phyloP scores from a whole-genome alignment of 2,888 invertebrate genomes.

The Sphinx pinastri region DNA sequence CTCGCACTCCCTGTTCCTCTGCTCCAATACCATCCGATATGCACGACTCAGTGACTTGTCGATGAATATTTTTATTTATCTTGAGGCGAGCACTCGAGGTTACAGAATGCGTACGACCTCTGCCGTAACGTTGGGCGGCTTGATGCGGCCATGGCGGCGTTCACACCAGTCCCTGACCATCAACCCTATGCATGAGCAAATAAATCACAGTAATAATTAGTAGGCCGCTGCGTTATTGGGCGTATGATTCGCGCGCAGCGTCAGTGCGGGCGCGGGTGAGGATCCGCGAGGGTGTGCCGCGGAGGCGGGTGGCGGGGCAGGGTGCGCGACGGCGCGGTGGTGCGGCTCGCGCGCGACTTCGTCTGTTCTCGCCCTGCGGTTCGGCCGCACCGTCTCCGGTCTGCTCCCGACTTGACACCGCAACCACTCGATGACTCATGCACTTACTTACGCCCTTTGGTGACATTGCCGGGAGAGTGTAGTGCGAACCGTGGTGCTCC shows the following conservation, averaged over 20 bases:
- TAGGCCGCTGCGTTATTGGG: constrained; percentile 78
- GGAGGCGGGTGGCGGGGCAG: constrained; percentile 47
- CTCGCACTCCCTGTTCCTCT: constrained; percentile 15
- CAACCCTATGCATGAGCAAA: constrained; percentile 72
- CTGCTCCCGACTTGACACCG: constrained; percentile 52
- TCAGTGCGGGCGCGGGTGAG: constrained; percentile 73
- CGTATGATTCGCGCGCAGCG: constrained; percentile 82
- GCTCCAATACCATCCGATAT: constrained; percentile 7
- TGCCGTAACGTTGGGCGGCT: constrained; percentile 37
- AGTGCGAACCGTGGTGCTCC: constrained; percentile 62
- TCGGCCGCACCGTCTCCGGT: constrained; percentile 56
- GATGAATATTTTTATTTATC: not conserved
- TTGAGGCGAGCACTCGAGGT: no score
- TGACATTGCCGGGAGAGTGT: constrained; percentile 60
- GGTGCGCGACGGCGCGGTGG: constrained; percentile 47
- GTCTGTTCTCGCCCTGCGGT: constrained; percentile 63
- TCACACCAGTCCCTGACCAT: constrained; percentile 61
- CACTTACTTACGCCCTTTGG: constrained; percentile 57
- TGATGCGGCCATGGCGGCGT: constrained; percentile 39
- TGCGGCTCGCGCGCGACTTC: constrained; percentile 56
- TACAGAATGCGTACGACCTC: not conserved
- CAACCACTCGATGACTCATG: constrained; percentile 63
- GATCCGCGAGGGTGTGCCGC: constrained; percentile 40
- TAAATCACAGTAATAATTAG: constrained; percentile 79
- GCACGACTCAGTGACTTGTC: not conserved